Conservation (phyloP, 1,140 invertebrate genomes). For the Diorhabda sublineata region DNA sequence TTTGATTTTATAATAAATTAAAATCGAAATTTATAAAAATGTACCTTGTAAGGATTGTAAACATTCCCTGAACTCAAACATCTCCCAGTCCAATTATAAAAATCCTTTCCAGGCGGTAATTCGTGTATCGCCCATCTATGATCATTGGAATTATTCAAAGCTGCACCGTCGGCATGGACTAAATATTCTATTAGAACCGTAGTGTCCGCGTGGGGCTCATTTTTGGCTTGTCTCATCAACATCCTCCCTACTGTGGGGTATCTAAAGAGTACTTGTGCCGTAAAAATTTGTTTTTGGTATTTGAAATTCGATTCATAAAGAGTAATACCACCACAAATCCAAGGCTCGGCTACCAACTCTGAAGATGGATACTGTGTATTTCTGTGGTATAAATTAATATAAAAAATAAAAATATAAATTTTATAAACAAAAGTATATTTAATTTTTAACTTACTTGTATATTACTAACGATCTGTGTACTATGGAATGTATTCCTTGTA, state of each 20-base stretch:
- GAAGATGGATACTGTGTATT: conserved; percentile 37
- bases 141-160: conserved; percentile 69
- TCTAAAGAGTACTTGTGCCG: conserved; percentile 68
- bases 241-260: conserved; percentile 87
- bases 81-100: conserved; percentile 83
- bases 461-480: conserved; percentile 80
- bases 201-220: conserved; percentile 79
- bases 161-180: conserved; percentile 81
- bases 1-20: background rate
- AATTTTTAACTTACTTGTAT: conserved; percentile 58
- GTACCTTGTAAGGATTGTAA: conserved; percentile 77
- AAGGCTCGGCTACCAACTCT: conserved; percentile 52
- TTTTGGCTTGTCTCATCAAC: conserved; percentile 72
- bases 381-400: conserved; percentile 21
- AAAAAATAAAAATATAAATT: too few relatives aligned
- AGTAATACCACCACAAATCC: conserved; percentile 64
- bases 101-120: conserved; percentile 70
- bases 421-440: too few relatives aligned
- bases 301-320: conserved; percentile 62
- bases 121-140: conserved; percentile 70
- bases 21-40: background rate
- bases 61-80: conserved; percentile 76
- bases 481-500: conserved; percentile 76
- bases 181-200: conserved; percentile 71
- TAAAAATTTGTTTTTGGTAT: conserved; percentile 67